phyloP scores from a whole-genome alignment of 2,888 invertebrate genomes.

The Lepetodrilus schrolli region DNA sequence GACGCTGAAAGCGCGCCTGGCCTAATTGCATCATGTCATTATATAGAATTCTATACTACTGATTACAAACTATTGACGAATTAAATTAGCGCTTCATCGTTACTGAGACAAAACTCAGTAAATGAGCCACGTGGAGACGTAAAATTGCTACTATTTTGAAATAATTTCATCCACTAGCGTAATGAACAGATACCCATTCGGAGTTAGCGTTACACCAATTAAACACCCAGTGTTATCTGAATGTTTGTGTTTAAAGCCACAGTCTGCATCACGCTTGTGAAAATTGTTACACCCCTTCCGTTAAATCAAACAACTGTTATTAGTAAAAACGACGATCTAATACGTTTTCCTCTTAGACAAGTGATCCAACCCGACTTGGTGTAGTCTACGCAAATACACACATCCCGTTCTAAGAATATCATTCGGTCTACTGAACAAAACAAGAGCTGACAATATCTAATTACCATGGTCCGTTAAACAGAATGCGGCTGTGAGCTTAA shows the following conservation, averaged over 20 bases:
- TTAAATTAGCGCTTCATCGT: neutral
- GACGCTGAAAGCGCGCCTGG: neutral
- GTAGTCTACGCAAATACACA: neutral
- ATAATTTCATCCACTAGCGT: neutral
- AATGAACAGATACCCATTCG: neutral
- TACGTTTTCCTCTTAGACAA: too few species aligned
- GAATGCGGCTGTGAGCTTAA: neutral
- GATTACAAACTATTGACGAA: constrained; percentile 23
- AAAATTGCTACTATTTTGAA: neutral
- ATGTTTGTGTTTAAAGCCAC: neutral
- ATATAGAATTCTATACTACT: constrained; percentile 22
- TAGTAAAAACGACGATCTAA: too few species aligned
- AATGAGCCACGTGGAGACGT: neutral
- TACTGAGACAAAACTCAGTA: constrained; percentile 5
- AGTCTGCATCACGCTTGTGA: too few species aligned
- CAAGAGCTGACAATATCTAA: neutral
- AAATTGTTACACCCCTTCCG: neutral
- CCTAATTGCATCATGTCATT: constrained; percentile 28
- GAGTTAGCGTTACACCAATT: neutral
- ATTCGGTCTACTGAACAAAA: neutral
- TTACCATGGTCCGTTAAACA: neutral
- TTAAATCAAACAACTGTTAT: neutral
- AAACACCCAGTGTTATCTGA: too few species aligned
- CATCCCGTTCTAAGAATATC: neutral
- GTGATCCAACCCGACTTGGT: too few species aligned